Evolutionary conservation across 2,113 vertebrate genomes (phyloP).

Genomic region (Engraulis encrasicolus): DNA sequence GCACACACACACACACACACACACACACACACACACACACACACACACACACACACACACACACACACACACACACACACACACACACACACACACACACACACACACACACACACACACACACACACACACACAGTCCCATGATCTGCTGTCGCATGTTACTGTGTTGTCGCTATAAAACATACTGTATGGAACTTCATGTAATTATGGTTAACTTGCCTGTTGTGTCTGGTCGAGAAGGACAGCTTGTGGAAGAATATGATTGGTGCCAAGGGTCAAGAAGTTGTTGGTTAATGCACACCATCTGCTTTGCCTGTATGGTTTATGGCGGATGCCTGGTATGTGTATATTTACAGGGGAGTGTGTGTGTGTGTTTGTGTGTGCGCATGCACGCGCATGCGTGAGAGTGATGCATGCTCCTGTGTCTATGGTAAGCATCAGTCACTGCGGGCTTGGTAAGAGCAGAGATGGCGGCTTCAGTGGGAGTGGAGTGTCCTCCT

Average conservation of each 20-base stretch:
- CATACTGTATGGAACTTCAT: too few species aligned
- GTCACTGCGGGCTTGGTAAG: not conserved
- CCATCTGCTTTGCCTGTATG: not conserved
- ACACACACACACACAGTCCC: not conserved
- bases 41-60: too few species aligned
- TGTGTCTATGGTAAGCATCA: not conserved
- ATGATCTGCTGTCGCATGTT: not conserved
- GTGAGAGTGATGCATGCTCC: too few species aligned
- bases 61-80: not conserved
- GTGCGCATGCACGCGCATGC: not conserved
- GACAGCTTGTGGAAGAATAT: not conserved
- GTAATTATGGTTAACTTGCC: not conserved
- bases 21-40: too few species aligned
- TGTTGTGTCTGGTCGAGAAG: not conserved
- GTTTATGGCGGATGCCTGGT: not conserved
- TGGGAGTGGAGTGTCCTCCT: slow-evolving; percentile 11
- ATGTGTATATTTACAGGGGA: too few species aligned
- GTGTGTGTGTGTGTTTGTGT: not conserved
- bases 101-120: not conserved
- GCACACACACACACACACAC: not conserved
- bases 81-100: not conserved
- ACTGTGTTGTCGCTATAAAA: not conserved
- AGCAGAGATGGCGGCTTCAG: slow-evolving; percentile 11
- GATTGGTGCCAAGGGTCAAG: not conserved
- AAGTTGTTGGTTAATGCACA: not conserved